phyloP scores from a whole-genome alignment of 37 sponge, comb jelly and placozoan species.

The Hormiphora californensis region DNA sequence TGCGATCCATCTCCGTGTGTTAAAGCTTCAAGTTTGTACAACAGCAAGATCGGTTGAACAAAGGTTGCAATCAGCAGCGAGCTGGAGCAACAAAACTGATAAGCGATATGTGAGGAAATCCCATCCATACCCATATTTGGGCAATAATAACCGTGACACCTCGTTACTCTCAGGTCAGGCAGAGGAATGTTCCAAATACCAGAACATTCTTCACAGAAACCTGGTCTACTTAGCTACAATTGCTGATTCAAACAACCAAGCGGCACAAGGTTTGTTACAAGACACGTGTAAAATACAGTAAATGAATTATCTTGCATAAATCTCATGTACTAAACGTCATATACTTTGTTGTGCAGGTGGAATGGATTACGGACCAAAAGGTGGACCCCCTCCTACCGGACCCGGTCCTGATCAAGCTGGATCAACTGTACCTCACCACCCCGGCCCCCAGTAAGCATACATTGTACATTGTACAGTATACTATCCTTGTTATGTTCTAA shows the following conservation, averaged over 20 bases:
- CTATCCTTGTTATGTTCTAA: too few species aligned
- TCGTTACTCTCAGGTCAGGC: background rate
- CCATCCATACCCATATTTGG: too few species aligned
- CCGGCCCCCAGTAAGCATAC: too few species aligned
- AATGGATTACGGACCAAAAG: conserved; percentile 18
- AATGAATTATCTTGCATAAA: background rate
- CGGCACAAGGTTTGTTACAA: conserved; percentile 48
- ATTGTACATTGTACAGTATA: too few species aligned
- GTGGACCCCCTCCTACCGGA: background rate
- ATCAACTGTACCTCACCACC: conserved; percentile 39
- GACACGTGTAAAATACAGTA: background rate
- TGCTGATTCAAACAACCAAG: conserved; percentile 67
- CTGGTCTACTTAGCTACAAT: conserved; percentile 68
- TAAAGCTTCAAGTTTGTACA: too few species aligned
- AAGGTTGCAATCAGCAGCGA: too few species aligned
- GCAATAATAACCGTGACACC: too few species aligned
- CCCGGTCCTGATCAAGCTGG: background rate
- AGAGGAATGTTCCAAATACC: conserved; percentile 66
- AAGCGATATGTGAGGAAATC: too few species aligned
- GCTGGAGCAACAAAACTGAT: too few species aligned
- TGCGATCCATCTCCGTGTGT: too few species aligned
- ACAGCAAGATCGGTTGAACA: too few species aligned
- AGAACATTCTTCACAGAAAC: conserved; percentile 78
- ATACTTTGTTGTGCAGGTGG: background rate
- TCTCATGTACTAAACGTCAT: background rate